Conservation (phyloP, 2,113 vertebrate genomes). For the Dasypus novemcinctus region DNA sequence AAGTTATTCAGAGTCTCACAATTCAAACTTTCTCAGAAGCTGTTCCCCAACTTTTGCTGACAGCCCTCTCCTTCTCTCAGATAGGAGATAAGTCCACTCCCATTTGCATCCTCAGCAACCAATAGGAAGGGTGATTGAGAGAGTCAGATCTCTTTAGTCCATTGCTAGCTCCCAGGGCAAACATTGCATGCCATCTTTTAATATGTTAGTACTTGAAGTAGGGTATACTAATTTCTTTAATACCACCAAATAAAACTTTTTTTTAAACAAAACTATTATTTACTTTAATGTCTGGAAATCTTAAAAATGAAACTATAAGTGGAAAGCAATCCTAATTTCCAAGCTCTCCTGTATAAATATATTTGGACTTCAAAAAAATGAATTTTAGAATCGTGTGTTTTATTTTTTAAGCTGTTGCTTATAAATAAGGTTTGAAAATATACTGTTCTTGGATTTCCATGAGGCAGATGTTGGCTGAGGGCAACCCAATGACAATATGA, state of each 20-base stretch:
- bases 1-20: no score
- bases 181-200: neutral
- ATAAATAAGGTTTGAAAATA: neutral
- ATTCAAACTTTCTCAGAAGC: no score
- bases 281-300: neutral
- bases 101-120: no score
- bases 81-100: no score
- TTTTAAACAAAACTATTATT: neutral
- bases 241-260: neutral
- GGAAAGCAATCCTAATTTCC: neutral
- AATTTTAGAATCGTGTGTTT: constrained; percentile 5
- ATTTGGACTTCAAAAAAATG: neutral
- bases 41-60: no score
- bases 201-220: neutral
- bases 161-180: no score
- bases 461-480: neutral
- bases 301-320: constrained; percentile 23
- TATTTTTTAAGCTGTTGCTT: neutral
- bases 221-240: neutral
- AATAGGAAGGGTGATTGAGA: no score
- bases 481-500: neutral
- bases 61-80: no score
- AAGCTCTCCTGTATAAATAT: neutral
- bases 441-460: neutral
- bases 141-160: no score